phyloP scores from a whole-genome alignment of 2,888 invertebrate genomes.

The Drepana falcataria region DNA sequence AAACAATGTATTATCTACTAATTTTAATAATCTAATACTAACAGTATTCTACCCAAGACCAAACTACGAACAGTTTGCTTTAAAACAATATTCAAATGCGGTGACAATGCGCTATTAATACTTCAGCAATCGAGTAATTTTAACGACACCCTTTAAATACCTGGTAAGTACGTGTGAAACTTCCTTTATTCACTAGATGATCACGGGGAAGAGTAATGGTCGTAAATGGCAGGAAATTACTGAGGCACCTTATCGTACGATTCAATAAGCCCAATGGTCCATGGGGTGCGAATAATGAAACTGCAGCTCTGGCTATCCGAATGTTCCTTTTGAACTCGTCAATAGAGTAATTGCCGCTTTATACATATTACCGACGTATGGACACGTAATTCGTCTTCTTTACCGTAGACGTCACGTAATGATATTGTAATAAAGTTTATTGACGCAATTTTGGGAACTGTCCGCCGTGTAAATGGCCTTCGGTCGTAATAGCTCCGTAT shows the following conservation, averaged over 20 bases:
- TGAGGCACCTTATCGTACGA: constrained; percentile 71
- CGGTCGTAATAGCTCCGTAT: too few relatives aligned
- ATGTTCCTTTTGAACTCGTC: constrained; percentile 46
- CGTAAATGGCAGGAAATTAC: constrained; percentile 76
- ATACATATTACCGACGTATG: constrained; percentile 21
- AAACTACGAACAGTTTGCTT: not conserved
- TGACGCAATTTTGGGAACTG: not conserved
- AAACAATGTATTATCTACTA: too few relatives aligned
- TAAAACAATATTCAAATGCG: not conserved
- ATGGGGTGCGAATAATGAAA: constrained; percentile 69
- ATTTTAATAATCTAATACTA: too few relatives aligned
- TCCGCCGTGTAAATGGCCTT: not conserved
- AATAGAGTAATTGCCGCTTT: constrained; percentile 66
- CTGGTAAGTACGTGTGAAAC: not conserved
- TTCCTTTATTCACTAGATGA: constrained; percentile 32
- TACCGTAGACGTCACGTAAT: not conserved
- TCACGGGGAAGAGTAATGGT: constrained; percentile 65
- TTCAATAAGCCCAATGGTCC: constrained; percentile 70
- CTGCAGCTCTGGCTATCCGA: constrained; percentile 59
- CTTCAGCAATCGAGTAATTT: not conserved
- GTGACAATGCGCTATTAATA: not conserved
- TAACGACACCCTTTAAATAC: not conserved
- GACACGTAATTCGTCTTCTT: constrained; percentile 10
- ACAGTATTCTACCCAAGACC: too few relatives aligned
- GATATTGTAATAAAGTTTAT: constrained; percentile 6